phyloP scores from a whole-genome alignment of 2,797 vertebrate species.

The Hylomyscus alleni region DNA sequence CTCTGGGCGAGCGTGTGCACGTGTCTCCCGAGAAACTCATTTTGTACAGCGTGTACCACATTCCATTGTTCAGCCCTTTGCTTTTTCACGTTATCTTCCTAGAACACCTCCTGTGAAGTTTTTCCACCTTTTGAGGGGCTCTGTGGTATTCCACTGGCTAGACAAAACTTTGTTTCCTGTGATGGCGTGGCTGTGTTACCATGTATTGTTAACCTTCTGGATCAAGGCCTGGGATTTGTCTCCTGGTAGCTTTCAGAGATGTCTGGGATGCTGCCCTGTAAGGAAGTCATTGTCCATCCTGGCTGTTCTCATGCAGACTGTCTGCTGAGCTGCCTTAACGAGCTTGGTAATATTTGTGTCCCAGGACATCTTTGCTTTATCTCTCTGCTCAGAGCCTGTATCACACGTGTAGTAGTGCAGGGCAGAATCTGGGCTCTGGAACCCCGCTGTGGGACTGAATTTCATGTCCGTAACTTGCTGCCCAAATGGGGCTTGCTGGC shows the following conservation, averaged over 20 bases:
- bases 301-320: background rate
- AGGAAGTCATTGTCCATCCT: background rate
- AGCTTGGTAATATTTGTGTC: background rate
- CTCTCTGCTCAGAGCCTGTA: background rate
- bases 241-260: background rate
- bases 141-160: background rate
- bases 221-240: background rate
- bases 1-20: background rate
- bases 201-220: background rate
- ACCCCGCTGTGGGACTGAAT: background rate
- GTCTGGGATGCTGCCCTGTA: background rate
- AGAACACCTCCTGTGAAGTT: background rate
- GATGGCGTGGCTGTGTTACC: fast-evolving
- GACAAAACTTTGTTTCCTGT: fast-evolving
- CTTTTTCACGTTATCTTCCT: background rate
- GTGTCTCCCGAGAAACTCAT: background rate
- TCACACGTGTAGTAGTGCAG: background rate
- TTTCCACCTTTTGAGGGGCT: background rate
- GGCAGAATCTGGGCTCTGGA: background rate
- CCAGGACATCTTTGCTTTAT: background rate
- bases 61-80: background rate
- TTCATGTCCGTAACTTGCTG: background rate
- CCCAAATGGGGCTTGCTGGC: background rate
- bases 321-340: fast-evolving
- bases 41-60: no score